Conservation (phyloP, 2,113 vertebrate species). For the Cyphomyrus plagiostoma region DNA sequence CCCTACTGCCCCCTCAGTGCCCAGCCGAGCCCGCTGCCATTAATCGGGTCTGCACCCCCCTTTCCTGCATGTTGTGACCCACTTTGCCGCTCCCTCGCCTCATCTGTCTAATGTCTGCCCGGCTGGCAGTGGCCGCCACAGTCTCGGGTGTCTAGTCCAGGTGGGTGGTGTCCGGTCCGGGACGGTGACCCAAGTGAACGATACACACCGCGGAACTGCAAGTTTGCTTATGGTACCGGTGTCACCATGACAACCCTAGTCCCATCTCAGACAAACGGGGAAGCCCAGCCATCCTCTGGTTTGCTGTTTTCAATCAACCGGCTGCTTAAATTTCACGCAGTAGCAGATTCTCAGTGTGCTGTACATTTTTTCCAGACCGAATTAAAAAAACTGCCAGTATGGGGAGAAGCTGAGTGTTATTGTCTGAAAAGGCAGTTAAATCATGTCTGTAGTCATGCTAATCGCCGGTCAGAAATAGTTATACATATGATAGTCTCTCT, state of each 20-base stretch:
- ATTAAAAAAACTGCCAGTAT: neutral
- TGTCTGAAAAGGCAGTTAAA: neutral
- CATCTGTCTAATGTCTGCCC: neutral
- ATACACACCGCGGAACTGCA: neutral
- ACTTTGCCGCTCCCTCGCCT: neutral
- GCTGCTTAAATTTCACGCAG: neutral
- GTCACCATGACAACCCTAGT: neutral
- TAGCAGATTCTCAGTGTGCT: neutral
- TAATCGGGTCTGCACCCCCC: neutral
- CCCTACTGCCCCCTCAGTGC: neutral
- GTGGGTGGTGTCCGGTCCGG: neutral
- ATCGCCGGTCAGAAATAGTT: neutral
- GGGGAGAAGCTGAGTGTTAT: neutral
- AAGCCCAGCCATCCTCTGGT: neutral
- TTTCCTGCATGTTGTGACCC: neutral
- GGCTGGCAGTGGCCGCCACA: neutral
- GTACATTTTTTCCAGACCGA: neutral
- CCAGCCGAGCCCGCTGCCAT: neutral
- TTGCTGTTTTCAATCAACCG: neutral
- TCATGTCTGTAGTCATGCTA: neutral
- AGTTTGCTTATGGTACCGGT: neutral
- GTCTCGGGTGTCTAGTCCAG: neutral
- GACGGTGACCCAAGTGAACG: neutral
- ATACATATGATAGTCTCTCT: neutral
- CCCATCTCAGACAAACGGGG: neutral